phyloP scores from a whole-genome alignment of 2,797 vertebrate species.

The Alauda arvensis region DNA sequence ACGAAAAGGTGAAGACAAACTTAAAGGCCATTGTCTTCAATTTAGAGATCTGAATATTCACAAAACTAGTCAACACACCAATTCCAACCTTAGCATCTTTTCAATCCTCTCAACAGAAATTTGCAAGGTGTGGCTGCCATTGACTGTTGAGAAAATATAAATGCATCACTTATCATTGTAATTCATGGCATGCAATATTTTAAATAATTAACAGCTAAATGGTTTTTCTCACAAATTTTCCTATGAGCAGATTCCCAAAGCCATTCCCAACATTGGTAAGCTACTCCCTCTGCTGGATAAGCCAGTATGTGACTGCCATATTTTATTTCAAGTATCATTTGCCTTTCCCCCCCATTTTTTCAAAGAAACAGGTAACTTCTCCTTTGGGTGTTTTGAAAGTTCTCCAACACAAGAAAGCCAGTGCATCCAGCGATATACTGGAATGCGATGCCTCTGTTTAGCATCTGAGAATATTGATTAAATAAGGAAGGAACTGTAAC shows the following conservation, averaged over 20 bases:
- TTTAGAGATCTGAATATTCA: neutral
- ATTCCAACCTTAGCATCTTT: neutral
- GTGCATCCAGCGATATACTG: neutral
- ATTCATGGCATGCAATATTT: neutral
- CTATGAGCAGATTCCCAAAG: neutral
- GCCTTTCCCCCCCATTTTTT: neutral
- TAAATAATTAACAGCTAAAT: neutral
- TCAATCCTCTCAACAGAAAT: neutral
- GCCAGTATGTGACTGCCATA: neutral
- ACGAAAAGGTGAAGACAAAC: neutral
- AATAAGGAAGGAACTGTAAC: neutral
- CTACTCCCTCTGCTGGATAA: constrained; percentile 66
- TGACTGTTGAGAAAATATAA: neutral
- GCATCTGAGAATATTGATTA: neutral
- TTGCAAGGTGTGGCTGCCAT: neutral
- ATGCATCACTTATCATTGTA: neutral
- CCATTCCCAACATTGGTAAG: neutral
- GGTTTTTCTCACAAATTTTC: neutral
- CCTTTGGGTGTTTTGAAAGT: neutral
- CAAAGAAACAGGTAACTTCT: neutral
- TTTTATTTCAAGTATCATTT: neutral
- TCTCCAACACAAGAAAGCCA: neutral
- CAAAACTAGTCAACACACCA: neutral
- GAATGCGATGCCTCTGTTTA: neutral
- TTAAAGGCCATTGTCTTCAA: neutral